Conservation (phyloP, 2,888 invertebrate genomes). For the Electrophaes corylata region DNA sequence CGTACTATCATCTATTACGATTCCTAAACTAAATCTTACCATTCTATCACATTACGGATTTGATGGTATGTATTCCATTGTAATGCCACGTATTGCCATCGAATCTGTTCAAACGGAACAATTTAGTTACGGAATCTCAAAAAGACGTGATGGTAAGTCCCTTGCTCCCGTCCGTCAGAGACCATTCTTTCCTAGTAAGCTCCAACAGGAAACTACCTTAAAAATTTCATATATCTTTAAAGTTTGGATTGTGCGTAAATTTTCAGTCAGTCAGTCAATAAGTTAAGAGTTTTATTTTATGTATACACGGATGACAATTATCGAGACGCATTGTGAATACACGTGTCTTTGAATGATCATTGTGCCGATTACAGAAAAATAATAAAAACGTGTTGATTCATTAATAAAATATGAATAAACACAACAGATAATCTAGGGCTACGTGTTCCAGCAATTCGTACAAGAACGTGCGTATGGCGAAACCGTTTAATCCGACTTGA, state of each 20-base stretch:
- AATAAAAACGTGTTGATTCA: slow-evolving; percentile 38
- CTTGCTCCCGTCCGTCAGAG: too few species aligned
- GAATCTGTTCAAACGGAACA: too few species aligned
- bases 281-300: neutral
- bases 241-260: neutral
- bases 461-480: slow-evolving; percentile 45
- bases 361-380: slow-evolving; percentile 31
- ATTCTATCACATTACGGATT: too few species aligned
- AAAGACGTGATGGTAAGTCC: too few species aligned
- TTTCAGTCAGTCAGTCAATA: neutral
- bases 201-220: too few species aligned
- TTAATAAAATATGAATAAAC: slow-evolving; percentile 35
- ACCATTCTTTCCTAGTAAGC: too few species aligned
- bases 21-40: too few species aligned
- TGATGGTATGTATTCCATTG: too few species aligned
- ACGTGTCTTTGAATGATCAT: slow-evolving; percentile 13
- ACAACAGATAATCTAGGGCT: slow-evolving; percentile 7
- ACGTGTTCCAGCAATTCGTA: neutral
- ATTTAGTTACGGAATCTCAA: too few species aligned
- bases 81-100: too few species aligned
- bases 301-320: neutral
- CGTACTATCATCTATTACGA: too few species aligned
- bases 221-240: too few species aligned
- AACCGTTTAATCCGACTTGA: neutral
- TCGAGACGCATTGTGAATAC: slow-evolving; percentile 1